A percentile compares a stretch with the other conserved stretches of the same genome.
Evolutionary conservation across 2,113 vertebrate species (phyloP).

Genomic region (Strigops habroptila): DNA sequence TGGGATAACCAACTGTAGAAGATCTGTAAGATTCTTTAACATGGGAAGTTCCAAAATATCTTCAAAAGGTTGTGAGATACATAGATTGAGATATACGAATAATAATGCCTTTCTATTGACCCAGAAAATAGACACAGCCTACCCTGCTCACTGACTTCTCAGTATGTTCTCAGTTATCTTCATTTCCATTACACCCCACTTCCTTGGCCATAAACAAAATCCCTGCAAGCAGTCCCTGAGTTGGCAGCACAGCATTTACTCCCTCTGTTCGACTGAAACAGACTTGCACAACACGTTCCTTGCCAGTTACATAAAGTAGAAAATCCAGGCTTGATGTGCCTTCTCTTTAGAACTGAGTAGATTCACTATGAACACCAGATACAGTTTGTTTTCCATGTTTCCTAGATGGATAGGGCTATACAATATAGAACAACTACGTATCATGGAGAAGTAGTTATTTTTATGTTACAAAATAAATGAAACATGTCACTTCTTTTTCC

Average conservation of each 20-base stretch:
- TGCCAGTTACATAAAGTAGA: neutral
- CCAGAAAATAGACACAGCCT: neutral
- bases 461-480: neutral
- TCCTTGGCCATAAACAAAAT: neutral
- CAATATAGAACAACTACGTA: neutral
- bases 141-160: neutral
- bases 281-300: neutral
- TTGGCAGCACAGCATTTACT: neutral
- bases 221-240: neutral
- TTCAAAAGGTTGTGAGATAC: neutral
- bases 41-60: neutral
- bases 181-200: neutral
- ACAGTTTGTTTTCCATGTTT: neutral
- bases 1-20: neutral
- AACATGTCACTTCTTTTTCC: neutral
- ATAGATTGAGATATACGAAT: neutral
- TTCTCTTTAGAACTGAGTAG: neutral
- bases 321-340: neutral
- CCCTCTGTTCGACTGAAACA: neutral
- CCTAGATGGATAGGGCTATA: neutral
- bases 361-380: neutral
- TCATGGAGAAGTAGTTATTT: neutral
- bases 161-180: neutral
- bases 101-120: neutral
- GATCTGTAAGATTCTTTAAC: neutral